Evolutionary conservation across 2,888 invertebrate genomes (phyloP), one percentile per base, ranked within the genome.

Genomic region (Dynastes hyllus): DNA sequence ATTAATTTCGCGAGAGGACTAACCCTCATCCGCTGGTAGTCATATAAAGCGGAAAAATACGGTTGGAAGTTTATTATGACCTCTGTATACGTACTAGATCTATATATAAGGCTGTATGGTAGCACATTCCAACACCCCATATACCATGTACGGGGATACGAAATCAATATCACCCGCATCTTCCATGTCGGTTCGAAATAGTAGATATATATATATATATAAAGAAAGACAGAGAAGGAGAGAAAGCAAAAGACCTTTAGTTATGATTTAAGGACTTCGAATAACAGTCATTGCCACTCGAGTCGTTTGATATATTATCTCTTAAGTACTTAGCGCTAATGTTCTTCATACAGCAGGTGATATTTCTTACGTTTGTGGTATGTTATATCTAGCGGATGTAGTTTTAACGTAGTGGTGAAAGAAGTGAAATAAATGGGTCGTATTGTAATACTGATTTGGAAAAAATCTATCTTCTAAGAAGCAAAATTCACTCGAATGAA

Each of bases 241-340:
- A 55, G 16, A 55, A 8, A 16, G 55, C 6, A 22, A 16, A 61
- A 45, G 11, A 58, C 67, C 51, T 50, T 61, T 69, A 77, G 78
- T 78, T 73, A 71, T 78, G 78, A 78, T 78, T 78, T 78, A 78
- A 78, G 63, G 78, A 71, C 71, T 71, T 50, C 58, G 66, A 70
- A 65, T 78, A 73, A 78, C 78, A 78, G 78, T 73, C 78, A 78
- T 78, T 78, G 71, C 78, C 71, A 50, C 78, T 63, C 50, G 29
- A 55, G 63, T 27, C 16, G n/a, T 50, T 65, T 78, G 78, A 73
- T 78, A 73, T 78, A 78, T 78, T 37, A 55, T 71, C 65, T 71
- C 63, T 73, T 78, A 75, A 75, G 61, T 75, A 75, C 29, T 32
- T n/a, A 45, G 27, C 73, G 45, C 45, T 61, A 75, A 61, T 75